Conservation (phyloP, 2,888 invertebrate genomes). For the Pseudococcus longispinus region DNA sequence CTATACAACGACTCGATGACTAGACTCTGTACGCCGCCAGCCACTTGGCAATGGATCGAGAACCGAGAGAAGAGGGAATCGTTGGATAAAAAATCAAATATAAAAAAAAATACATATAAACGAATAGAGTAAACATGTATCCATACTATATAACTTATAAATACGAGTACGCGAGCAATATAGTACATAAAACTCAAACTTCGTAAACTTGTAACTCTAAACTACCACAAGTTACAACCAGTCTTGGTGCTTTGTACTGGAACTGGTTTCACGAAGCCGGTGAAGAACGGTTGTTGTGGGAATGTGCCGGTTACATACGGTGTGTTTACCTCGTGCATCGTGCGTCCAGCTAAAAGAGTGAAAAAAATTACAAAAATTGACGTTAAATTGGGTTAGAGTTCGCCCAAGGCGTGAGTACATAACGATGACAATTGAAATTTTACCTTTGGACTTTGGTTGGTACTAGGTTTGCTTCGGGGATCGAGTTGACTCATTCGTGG, state of each 20-base stretch:
- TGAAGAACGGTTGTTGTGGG: conserved; percentile 13
- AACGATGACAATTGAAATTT: neutral
- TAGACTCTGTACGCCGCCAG: conserved; percentile 5
- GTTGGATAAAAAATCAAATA: neutral
- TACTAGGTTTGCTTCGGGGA: neutral
- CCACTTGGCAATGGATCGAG: neutral
- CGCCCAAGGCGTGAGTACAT: neutral
- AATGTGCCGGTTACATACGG: neutral
- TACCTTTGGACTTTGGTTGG: neutral
- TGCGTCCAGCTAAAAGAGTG: neutral
- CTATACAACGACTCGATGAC: neutral
- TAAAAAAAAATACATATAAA: neutral
- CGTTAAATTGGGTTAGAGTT: conserved; percentile 11
- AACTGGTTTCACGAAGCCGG: neutral
- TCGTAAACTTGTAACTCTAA: conserved; percentile 46
- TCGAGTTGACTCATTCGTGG: neutral
- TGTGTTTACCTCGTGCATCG: neutral
- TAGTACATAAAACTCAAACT: conserved; percentile 9
- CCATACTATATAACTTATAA: neutral
- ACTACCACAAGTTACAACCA: conserved; percentile 22
- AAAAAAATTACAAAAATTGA: conserved; percentile 1
- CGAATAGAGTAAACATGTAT: neutral
- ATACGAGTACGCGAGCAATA: neutral
- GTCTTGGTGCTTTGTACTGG: conserved; percentile 30
- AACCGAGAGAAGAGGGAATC: neutral